These are phyloP conservation scores for Cylindroiulus punctatus DNA, from an alignment of 2,888 invertebrate genomes.

Conservation along the genomic window DNA sequence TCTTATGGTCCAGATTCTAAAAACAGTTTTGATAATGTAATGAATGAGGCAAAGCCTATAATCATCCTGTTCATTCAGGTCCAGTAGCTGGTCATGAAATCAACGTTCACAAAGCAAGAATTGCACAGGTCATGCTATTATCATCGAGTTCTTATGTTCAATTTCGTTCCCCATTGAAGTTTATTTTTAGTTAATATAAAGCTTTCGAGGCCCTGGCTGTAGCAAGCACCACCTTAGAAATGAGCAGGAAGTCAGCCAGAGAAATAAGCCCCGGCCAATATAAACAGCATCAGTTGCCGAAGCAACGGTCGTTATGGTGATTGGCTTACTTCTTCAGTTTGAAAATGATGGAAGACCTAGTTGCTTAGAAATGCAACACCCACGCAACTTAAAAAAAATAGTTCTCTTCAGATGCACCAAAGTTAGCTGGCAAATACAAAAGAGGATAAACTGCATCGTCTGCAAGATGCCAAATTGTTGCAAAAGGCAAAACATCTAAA, in stretches of 20 bases:
- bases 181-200: neutral
- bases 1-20: no score
- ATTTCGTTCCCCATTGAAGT: neutral
- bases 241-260: neutral
- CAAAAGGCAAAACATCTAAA: neutral
- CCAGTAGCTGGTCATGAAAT: no score
- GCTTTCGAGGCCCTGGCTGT: neutral
- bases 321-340: neutral
- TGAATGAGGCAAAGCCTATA: no score
- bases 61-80: no score
- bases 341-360: neutral
- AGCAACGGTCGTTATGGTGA: constrained; percentile 42
- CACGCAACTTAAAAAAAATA: constrained; percentile 5
- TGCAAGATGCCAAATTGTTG: neutral
- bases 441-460: neutral
- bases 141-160: neutral
- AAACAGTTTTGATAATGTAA: no score
- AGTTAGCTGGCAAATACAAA: neutral
- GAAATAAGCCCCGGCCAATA: neutral
- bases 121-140: neutral
- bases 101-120: neutral
- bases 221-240: constrained; percentile 20
- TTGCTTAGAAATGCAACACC: constrained; percentile 35
- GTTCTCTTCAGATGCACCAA: neutral
- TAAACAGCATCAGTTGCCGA: constrained; percentile 45